Base-by-base conservation (phyloP, 2,888 invertebrate species). In the Hypercompe scribonia region DNA sequence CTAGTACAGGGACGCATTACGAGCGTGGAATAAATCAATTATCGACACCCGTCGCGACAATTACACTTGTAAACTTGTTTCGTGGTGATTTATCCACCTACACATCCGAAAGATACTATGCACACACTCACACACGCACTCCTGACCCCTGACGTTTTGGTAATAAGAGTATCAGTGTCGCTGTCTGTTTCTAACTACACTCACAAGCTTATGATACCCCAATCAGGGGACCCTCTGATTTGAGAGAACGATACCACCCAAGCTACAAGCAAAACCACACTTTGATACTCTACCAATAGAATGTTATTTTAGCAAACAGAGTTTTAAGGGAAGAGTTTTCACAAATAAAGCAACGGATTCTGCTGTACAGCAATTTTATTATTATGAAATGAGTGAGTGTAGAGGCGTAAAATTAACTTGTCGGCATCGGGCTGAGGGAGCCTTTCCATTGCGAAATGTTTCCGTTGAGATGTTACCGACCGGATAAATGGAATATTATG, bases 61-160 rank as follows among this genome's bases (percentile, higher is more conserved):
- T 92, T 91, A 92, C 92, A 92, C 92, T 93, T 90, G 92, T 91
- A 90, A 91, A 90, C 89, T 92, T 91, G 90, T 91, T 88, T 89
- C 85, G 89, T 90, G 89, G 90, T 90, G 89, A 90, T 91, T 89
- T 89, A 81, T 86, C 86, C 86, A 81, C 88, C 85, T 86, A 85
- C 89, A 83, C 86, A 85, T 84, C 84, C 82, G 65, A 70, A 65
- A 70, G 79, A 72, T 80, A 67, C 39, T 68, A 39, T 21, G 18
- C 70, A 71, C 71, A 73, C 72, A 73, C 80, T 81, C 86, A 85
- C 83, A 84, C 84, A 81, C 74, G 73, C 78, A 65, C 74, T 39
- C 77, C 82, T 88, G 89, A 89, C 92, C 91, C 92, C 87, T 88
- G 89, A 90, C 88, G 86, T 88, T 87, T 84, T 81, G 81, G 88